These are phyloP conservation scores for Micronycteris hirsuta DNA, from an alignment of 2,113 vertebrate species.

Conservation along the genomic window DNA sequence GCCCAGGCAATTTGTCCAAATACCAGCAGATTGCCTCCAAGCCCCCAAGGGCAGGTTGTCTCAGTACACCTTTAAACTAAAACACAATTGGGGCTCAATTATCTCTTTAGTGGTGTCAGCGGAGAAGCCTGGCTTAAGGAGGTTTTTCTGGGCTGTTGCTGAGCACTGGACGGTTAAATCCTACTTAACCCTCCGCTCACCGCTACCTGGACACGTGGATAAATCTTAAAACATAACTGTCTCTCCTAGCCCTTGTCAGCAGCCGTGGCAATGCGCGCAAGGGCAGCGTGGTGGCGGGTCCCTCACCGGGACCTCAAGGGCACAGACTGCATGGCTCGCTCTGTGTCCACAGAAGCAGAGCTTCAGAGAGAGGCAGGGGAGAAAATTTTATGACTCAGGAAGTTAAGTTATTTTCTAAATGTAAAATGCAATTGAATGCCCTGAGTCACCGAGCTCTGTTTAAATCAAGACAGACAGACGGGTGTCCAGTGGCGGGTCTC, in stretches of 20 bases:
- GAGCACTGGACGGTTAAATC: not conserved
- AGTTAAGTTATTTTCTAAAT: not conserved
- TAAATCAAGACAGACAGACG: not conserved
- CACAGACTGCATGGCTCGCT: fast-evolving
- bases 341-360: not conserved
- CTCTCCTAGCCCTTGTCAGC: not conserved
- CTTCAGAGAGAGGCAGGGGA: not conserved
- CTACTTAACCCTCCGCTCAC: not conserved
- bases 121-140: not conserved
- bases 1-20: not conserved
- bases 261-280: not conserved
- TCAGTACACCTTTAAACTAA: not conserved
- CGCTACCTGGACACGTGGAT: fast-evolving
- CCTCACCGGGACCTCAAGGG: fast-evolving
- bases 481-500: not conserved
- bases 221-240: not conserved
- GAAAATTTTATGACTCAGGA: not conserved
- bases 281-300: fast-evolving
- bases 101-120: not conserved
- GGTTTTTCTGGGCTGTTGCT: not conserved
- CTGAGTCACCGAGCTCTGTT: not conserved
- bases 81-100: not conserved
- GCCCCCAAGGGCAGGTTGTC: too few species aligned
- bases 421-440: not conserved
- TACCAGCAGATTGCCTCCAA: not conserved